These are phyloP conservation scores for Brachirus orientalis DNA, from an alignment of 2,113 vertebrate species.

Conservation along the genomic window DNA sequence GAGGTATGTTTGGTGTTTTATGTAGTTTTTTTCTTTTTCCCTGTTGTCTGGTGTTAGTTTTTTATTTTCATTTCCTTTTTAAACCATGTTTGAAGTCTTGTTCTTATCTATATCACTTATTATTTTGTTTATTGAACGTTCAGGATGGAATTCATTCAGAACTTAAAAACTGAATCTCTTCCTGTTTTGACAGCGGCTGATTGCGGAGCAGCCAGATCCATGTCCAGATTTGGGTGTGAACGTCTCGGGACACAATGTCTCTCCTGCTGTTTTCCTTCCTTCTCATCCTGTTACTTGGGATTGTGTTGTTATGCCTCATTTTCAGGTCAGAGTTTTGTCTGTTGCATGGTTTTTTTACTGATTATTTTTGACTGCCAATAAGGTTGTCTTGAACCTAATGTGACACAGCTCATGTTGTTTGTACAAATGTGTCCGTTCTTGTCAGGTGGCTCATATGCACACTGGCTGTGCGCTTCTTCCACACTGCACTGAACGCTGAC, in stretches of 20 bases:
- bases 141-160: no score
- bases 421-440: neutral
- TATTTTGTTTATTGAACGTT: no score
- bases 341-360: neutral
- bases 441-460: slow-evolving; percentile 88
- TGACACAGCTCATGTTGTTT: neutral
- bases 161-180: slow-evolving; percentile 14
- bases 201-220: slow-evolving; percentile 45
- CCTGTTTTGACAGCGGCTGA: slow-evolving; percentile 60
- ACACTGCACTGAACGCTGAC: slow-evolving; percentile 87
- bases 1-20: no score
- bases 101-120: no score
- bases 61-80: no score
- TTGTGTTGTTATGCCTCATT: slow-evolving; percentile 51
- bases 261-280: slow-evolving; percentile 66
- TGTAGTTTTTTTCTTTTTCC: no score
- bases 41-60: no score
- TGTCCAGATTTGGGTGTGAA: slow-evolving; percentile 65
- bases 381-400: no score
- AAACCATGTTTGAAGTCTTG: no score
- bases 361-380: no score
- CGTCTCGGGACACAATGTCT: slow-evolving; percentile 77
- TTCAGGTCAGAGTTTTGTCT: slow-evolving; percentile 72
- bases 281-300: slow-evolving; percentile 61
- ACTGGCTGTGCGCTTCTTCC: slow-evolving; percentile 87